These are phyloP conservation scores for Acrocephalus kingi DNA, from an alignment of 2,113 vertebrate genomes.

Conservation along the genomic window DNA sequence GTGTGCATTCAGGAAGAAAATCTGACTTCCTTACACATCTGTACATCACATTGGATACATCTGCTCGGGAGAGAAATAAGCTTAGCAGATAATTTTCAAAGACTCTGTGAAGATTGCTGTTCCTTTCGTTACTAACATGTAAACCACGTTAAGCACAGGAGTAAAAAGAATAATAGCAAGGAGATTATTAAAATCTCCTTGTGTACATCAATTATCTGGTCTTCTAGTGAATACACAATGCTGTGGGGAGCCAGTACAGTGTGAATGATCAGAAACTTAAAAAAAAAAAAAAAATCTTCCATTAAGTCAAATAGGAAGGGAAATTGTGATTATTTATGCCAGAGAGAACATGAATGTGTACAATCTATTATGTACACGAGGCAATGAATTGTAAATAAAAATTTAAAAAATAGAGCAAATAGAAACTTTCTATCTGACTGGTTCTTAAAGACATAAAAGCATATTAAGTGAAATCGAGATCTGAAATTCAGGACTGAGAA, in stretches of 20 bases:
- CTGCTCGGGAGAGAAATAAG: not conserved
- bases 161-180: not conserved
- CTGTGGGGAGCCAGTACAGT: not conserved
- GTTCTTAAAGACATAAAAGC: not conserved
- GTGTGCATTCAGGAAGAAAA: not conserved
- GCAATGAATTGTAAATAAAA: not conserved
- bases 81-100: not conserved
- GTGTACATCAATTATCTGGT: not conserved
- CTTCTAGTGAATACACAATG: not conserved
- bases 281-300: not conserved
- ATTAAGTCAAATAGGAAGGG: not conserved
- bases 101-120: not conserved
- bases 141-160: not conserved
- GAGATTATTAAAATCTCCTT: not conserved
- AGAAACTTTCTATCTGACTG: not conserved
- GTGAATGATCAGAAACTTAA: not conserved
- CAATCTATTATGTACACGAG: not conserved
- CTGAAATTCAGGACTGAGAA: not conserved
- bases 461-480: not conserved
- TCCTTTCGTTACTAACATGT: not conserved
- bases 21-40: not conserved
- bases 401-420: not conserved
- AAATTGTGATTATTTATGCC: not conserved
- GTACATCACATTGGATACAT: not conserved
- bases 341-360: not conserved